These are phyloP conservation scores for Myathropa florea DNA, from an alignment of 2,888 invertebrate genomes.

Conservation along the genomic window DNA sequence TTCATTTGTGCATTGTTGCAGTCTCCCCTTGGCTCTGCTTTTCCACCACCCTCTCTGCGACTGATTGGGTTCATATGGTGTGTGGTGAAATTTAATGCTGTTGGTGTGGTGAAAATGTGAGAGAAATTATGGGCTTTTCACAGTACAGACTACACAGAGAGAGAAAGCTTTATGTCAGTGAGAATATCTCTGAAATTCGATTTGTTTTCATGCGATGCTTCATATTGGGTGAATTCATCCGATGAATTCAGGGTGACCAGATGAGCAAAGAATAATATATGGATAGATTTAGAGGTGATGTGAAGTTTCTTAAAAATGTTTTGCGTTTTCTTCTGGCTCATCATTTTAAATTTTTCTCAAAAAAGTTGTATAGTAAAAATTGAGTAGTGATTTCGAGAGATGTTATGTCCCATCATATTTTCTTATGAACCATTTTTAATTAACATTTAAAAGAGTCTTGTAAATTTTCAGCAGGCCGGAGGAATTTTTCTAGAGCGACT, in stretches of 20 bases:
- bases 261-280: too few relatives aligned
- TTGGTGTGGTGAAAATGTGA: conserved; percentile 11
- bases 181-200: not conserved
- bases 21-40: not conserved
- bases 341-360: too few relatives aligned
- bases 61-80: not conserved
- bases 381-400: too few relatives aligned
- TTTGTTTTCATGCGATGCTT: not conserved
- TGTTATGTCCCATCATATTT: too few relatives aligned
- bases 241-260: not conserved
- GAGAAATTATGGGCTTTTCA: not conserved
- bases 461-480: too few relatives aligned
- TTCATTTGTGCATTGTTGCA: conserved; percentile 11
- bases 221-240: not conserved
- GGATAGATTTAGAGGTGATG: too few relatives aligned
- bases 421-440: too few relatives aligned
- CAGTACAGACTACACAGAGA: conserved; percentile 5
- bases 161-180: not conserved
- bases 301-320: too few relatives aligned
- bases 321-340: too few relatives aligned
- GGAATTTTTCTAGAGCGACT: too few relatives aligned
- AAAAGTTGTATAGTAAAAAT: too few relatives aligned
- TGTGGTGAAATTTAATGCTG: not conserved
- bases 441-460: too few relatives aligned
- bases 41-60: not conserved